Evolutionary conservation across 2,888 invertebrate species (phyloP), one percentile per base, ranked within the genome.

Genomic region (Ischnus inquisitorius): DNA sequence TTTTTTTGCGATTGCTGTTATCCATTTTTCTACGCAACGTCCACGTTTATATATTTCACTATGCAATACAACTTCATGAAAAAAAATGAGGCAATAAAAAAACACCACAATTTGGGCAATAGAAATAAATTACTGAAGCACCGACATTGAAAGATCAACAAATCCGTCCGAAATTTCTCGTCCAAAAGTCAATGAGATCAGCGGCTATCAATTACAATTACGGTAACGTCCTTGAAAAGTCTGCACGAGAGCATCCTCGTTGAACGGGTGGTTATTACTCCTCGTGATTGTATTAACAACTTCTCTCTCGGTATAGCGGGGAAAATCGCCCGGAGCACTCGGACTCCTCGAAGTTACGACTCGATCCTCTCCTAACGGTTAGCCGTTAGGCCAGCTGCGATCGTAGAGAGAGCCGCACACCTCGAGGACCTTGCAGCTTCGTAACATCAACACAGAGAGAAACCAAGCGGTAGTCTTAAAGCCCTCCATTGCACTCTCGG

Each of bases 321-420:
- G 46, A 84, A 84, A 84, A 84, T 78, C 43, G 74, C 83, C 83
- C 46, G 39, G 19, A 68, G 83, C 80, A 77, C 54, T 51, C 68
- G 74, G 68, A 68, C 72, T 69, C 57, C 80, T 80, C 74, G 74
- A 67, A 84, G 72, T 78, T 77, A 84, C 80, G 83, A 84, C 72
- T 82, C 60, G 57, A 69, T 76, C 68, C 46, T 72, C 72, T 64
- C 64, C 82, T 92, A 92, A 92, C 92, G 91, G 90, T 90, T 84
- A 85, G 88, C 92, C 91, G 92, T 90, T 91, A 92, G 90, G 89
- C 69, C 80, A 85, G 84, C 82, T 74, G 76, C 82, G 67, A 19
- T 57, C 80, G 67, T 14, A 28, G 54, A 60, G 57, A 60, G 57
- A 28, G 77, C 78, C 74, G 69, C 75, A 75, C 62, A 71, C 69